A percentile compares a stretch with the other conserved stretches of the same genome.
Conservation (phyloP, 2,888 invertebrate species). For the Spodoptera picta region DNA sequence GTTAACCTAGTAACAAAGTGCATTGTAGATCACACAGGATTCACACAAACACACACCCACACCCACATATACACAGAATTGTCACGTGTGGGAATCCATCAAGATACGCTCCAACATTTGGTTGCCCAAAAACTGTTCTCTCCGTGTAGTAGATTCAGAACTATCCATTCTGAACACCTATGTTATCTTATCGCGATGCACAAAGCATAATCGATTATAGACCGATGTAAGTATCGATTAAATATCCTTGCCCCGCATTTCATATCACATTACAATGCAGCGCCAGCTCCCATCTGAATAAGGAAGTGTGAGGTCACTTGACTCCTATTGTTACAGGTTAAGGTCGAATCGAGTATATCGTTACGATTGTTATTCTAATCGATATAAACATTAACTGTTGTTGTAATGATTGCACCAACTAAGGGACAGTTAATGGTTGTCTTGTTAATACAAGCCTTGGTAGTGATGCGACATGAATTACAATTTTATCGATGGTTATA, state of each 20-base stretch:
- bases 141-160: no score
- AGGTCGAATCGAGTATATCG: constrained; percentile 61
- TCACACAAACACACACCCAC: no score
- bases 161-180: no score
- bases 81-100: no score
- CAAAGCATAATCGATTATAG: constrained; percentile 9
- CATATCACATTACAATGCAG: constrained; percentile 67
- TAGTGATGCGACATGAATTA: constrained; percentile 34
- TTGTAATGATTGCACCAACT: constrained; percentile 49
- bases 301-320: constrained; percentile 66
- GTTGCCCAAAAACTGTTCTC: no score
- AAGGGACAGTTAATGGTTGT: constrained; percentile 22
- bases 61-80: no score
- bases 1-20: no score
- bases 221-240: constrained; percentile 27
- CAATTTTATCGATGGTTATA: constrained; percentile 16
- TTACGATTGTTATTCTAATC: constrained; percentile 49
- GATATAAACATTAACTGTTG: constrained; percentile 39
- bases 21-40: no score
- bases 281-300: constrained; percentile 62
- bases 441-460: constrained; percentile 25
- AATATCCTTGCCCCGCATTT: constrained; percentile 66
- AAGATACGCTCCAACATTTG: no score
- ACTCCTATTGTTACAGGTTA: constrained; percentile 68
- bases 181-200: neutral